phyloP scores from a whole-genome alignment of 2,888 invertebrate genomes.

The Ectemnius cavifrons region DNA sequence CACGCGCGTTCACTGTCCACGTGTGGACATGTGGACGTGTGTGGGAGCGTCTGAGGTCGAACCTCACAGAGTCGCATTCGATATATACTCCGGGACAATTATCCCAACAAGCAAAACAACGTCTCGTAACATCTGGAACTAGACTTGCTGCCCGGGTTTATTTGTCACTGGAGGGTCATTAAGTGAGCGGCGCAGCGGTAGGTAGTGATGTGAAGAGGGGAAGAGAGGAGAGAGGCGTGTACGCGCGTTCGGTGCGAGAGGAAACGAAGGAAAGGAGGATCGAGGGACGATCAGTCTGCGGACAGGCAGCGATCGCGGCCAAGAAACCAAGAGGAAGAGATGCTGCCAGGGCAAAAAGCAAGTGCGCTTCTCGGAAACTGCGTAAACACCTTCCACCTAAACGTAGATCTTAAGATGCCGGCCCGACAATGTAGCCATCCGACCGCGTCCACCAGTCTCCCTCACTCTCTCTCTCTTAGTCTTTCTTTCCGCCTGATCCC shows the following conservation, averaged over 20 bases:
- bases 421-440: conserved; percentile 52
- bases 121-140: conserved; percentile 57
- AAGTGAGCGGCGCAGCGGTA: conserved; percentile 57
- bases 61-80: conserved; percentile 45
- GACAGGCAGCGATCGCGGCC: too few relatives aligned
- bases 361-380: conserved; percentile 68
- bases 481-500: conserved; percentile 20
- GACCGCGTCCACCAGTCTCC: conserved; percentile 31
- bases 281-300: too few relatives aligned
- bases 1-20: conserved; percentile 3
- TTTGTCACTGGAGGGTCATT: conserved; percentile 72
- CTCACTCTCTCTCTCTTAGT: background rate
- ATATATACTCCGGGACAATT: conserved; percentile 59
- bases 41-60: conserved; percentile 31
- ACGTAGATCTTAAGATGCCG: conserved; percentile 69
- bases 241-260: too few relatives aligned
- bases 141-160: conserved; percentile 61
- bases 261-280: too few relatives aligned
- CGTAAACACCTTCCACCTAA: conserved; percentile 66
- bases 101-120: conserved; percentile 66
- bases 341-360: conserved; percentile 62
- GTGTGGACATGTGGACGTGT: conserved; percentile 11
- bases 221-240: conserved; percentile 20
- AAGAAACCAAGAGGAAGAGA: conserved; percentile 28
- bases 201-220: conserved; percentile 51